Conservation (phyloP, 2,797 vertebrate species). For the Melanitta fusca region DNA sequence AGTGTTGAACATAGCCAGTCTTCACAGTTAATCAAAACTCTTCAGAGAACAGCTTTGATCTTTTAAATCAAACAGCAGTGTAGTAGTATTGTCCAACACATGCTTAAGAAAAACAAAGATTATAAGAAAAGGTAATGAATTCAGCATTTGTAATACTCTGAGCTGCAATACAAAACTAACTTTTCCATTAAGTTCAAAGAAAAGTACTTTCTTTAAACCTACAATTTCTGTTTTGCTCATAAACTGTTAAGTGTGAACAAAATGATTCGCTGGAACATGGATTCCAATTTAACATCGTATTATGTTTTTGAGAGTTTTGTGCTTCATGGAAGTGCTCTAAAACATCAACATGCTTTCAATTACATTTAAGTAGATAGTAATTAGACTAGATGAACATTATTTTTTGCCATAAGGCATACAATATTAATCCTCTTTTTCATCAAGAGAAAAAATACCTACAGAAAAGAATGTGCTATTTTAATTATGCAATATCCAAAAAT, state of each 20-base stretch:
- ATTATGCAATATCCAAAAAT: neutral
- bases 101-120: neutral
- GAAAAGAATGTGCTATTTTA: neutral
- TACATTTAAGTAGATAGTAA: conserved; percentile 17
- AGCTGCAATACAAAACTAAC: conserved; percentile 47
- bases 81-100: conserved; percentile 32
- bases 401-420: neutral
- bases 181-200: neutral
- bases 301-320: neutral
- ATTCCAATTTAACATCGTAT: neutral
- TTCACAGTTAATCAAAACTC: conserved; percentile 72
- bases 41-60: conserved; percentile 76
- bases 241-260: neutral
- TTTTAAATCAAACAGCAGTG: conserved; percentile 72
- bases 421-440: neutral
- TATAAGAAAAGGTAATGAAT: conserved; percentile 61
- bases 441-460: neutral
- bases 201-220: conserved; percentile 1
- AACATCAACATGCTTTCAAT: neutral
- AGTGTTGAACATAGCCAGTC: conserved; percentile 54
- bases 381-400: neutral
- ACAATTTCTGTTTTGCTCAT: neutral
- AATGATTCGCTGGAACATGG: neutral
- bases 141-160: conserved; percentile 26
- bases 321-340: neutral